Conservation (phyloP, 2,113 vertebrate species). For the Motacilla alba region DNA sequence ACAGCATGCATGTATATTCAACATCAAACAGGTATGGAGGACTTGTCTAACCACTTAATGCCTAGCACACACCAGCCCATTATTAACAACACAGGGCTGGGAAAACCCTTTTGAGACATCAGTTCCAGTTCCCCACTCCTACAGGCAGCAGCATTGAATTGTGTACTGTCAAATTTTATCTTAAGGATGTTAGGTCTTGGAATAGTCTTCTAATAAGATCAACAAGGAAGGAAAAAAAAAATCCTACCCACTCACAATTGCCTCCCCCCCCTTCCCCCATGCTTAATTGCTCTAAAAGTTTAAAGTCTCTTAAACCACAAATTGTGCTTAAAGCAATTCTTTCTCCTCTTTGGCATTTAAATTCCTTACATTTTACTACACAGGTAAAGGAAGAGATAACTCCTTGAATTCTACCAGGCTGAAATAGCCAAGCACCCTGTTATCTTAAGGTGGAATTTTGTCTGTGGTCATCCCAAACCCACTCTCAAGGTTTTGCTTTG, state of each 20-base stretch:
- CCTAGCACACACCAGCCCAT: background rate
- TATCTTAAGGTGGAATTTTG: background rate
- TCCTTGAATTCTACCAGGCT: background rate
- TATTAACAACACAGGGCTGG: background rate
- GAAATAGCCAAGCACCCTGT: background rate
- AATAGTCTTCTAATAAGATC: background rate
- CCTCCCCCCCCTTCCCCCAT: background rate
- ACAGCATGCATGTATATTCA: background rate
- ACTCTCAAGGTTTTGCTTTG: background rate
- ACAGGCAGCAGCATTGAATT: background rate
- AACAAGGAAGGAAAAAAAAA: background rate
- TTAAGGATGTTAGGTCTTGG: background rate
- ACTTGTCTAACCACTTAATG: background rate
- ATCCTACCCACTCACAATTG: background rate
- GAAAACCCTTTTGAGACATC: slow-evolving; percentile 21
- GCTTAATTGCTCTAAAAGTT: background rate
- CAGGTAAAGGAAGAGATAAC: background rate
- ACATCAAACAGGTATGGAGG: background rate
- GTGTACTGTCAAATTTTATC: background rate
- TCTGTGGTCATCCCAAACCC: background rate
- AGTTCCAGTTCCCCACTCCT: background rate
- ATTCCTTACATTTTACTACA: background rate
- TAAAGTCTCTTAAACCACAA: background rate
- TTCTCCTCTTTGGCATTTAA: background rate
- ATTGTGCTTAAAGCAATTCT: background rate